Conservation (phyloP, 2,797 vertebrate genomes). For the Diceros bicornis region DNA sequence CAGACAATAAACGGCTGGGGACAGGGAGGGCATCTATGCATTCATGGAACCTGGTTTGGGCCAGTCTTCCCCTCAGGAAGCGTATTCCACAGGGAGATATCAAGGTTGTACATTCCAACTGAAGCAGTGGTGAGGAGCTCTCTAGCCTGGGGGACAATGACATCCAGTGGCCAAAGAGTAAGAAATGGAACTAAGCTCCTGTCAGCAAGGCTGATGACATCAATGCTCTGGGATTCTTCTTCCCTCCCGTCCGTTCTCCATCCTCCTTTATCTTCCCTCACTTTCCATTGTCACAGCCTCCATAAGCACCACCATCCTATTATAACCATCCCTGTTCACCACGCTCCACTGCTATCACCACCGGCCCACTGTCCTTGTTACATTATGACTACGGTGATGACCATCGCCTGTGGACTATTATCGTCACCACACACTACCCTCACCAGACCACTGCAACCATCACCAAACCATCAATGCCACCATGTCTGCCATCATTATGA, state of each 20-base stretch:
- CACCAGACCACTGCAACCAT: background rate
- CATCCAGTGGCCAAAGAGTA: background rate
- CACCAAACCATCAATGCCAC: background rate
- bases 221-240: background rate
- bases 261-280: background rate
- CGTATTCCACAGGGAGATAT: background rate
- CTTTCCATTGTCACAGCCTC: background rate
- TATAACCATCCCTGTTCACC: background rate
- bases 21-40: background rate
- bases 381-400: accelerated
- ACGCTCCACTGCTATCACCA: accelerated
- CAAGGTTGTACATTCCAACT: background rate
- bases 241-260: background rate
- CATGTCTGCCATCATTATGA: background rate
- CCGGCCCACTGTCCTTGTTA: too few relatives aligned
- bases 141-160: background rate
- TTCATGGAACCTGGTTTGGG: background rate
- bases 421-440: too few relatives aligned
- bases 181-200: background rate
- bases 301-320: background rate
- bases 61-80: background rate
- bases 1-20: background rate
- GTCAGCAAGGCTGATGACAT: background rate
- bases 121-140: background rate
- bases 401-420: background rate